Base-by-base conservation (phyloP, 2,113 vertebrate genomes). In the Peucedramus taeniatus region DNA sequence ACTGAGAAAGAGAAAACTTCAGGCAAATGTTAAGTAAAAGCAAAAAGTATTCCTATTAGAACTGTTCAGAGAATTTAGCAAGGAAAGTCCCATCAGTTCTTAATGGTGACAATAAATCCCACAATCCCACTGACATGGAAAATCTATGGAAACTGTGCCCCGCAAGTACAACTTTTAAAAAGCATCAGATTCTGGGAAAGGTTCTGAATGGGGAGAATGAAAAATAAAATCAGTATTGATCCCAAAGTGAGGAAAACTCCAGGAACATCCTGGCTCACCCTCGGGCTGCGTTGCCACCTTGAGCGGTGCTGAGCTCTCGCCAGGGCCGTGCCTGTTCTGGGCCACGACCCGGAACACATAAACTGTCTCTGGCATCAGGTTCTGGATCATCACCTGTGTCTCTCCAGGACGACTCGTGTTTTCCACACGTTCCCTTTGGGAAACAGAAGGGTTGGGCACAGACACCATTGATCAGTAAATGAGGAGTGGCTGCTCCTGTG, bases 261-360 rank as follows among this genome's bases (percentile, higher is more conserved):
- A 45, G 39, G 10, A 42, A 27, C 18, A 10, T 19, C 23, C 17
- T 8, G 3, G 76, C 97, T 98, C 97, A 99, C 99, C 99, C 97
- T 99, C 99, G 4, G 99, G 99, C 93, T 99, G 99, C 16, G 99
- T 99, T 94, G 99, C 99, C 87, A 99, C 99, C 81, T 98, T 99
- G 12, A 99, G 97, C 0, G 97, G 98, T 0, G 97, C 91, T 0
- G 99, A 99, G 90, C 98, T 99, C 97, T 99, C 99, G 11, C 99
- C 99, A 0, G 97, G 97, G 49, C 99, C 99, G 11, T 99, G 98
- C 93, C 96, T 98, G 96, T 99, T 99, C 90, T 99, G 99, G 35
- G 99, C 99, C 96, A 98, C 98, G 7, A 99, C 99, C 79, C 98
- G 98, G 83, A 99, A 99, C 95, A 98, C 93, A 70, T 99, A 99